Percentiles rank a stretch among this genome's conserved stretches.
Conservation (phyloP, 1,140 invertebrate genomes). For the Aphelinus certus region DNA sequence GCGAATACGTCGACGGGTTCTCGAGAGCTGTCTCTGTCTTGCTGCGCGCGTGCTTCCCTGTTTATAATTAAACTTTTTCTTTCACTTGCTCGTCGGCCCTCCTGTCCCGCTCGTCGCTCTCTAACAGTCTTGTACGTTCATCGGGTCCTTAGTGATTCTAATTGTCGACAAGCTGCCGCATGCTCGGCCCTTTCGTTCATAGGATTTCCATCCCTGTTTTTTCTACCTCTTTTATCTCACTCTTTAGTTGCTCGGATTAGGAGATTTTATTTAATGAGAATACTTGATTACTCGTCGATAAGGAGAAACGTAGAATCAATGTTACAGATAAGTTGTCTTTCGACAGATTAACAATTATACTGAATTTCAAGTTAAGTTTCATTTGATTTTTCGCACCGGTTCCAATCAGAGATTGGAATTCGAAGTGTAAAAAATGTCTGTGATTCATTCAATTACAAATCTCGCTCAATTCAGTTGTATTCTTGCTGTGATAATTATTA, state of each 20-base stretch:
- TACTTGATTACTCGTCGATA: constrained; percentile 30
- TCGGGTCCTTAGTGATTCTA: constrained; percentile 62
- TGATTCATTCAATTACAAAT: too few species aligned
- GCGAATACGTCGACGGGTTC: too few species aligned
- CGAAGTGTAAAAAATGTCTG: too few species aligned
- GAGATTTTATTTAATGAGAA: constrained; percentile 36
- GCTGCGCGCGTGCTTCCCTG: constrained; percentile 43
- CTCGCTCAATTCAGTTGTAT: too few species aligned
- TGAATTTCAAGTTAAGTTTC: too few species aligned
- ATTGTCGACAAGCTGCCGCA: constrained; percentile 55
- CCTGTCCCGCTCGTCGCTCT: constrained; percentile 37
- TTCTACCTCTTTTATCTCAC: background rate
- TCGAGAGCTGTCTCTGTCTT: constrained; percentile 49
- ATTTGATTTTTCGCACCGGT: too few species aligned
- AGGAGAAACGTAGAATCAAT: constrained; percentile 12
- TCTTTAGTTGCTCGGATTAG: constrained; percentile 41
- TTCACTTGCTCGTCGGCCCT: background rate
- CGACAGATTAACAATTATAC: too few species aligned
- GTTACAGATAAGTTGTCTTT: too few species aligned
- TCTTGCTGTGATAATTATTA: too few species aligned
- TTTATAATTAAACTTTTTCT: constrained; percentile 64
- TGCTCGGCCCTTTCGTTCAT: constrained; percentile 20
- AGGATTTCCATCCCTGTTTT: background rate
- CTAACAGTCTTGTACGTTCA: constrained; percentile 44
- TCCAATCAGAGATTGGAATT: too few species aligned